phyloP scores from a whole-genome alignment of 2,888 invertebrate species.

The Melanchra persicariae region DNA sequence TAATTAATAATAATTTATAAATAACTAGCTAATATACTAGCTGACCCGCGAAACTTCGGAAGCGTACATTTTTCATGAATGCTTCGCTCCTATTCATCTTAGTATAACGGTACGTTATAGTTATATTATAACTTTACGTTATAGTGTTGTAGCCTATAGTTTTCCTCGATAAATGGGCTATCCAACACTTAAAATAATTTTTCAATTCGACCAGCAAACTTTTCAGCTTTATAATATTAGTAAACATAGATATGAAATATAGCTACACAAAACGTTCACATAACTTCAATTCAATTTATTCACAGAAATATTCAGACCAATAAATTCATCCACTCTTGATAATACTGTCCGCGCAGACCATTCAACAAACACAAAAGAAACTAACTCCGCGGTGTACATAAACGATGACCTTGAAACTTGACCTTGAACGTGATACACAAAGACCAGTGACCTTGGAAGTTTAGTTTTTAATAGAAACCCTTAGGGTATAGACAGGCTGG shows the following conservation, averaged over 20 bases:
- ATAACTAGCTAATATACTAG: too few relatives aligned
- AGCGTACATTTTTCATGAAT: too few relatives aligned
- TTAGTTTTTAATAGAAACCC: constrained; percentile 40
- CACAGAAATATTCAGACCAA: constrained; percentile 1
- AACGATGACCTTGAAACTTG: constrained; percentile 39
- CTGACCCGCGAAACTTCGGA: too few relatives aligned
- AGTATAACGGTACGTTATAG: too few relatives aligned
- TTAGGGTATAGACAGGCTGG: constrained; percentile 30
- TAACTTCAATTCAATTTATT: background rate
- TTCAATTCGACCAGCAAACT: too few relatives aligned
- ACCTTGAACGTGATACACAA: constrained; percentile 21
- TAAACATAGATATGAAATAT: background rate
- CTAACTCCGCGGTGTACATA: constrained; percentile 38
- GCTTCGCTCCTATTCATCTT: too few relatives aligned
- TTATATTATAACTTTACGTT: too few relatives aligned
- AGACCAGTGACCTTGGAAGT: constrained; percentile 44
- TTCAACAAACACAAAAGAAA: constrained; percentile 43
- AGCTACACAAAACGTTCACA: background rate
- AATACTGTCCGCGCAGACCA: constrained; percentile 4
- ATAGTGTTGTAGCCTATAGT: too few relatives aligned
- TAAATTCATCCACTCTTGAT: constrained; percentile 1
- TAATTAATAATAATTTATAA: too few relatives aligned
- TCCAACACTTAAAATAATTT: too few relatives aligned
- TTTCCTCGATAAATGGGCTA: too few relatives aligned
- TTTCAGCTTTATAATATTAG: too few relatives aligned